Base-by-base conservation (phyloP, 35 echinoderm and acorn worm genomes). In the Stichopus chloronotus region DNA sequence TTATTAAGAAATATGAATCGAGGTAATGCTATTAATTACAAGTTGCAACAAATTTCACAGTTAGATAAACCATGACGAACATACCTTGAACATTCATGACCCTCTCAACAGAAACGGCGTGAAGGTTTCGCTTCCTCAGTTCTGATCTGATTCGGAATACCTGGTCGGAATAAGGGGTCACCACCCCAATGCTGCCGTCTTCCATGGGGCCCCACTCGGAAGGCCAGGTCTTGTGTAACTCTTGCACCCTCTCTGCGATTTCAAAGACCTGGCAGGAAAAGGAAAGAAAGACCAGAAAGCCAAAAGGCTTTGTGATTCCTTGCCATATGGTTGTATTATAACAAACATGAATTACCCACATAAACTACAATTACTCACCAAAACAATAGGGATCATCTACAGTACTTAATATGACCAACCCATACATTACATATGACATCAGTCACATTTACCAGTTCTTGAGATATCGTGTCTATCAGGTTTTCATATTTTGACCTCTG, bases 61-160 rank as follows among this genome's bases (percentile, higher is more conserved):
- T 43, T 43, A 43, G 30, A 43, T 43, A 43, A 43, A 43, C 30
- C 30, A 3, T 43, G 30, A 43, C 30, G 30, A 43, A 43, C 88
- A 69, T 90, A 99, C 97, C 97, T 95, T 99, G 95, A 5, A 96
- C 95, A 90, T 99, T 99, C 93, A 99, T 94, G 4, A 99, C 97
- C 86, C 97, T 95, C 79, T 99, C 97, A 25, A 99, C 97, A 10
- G 94, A 95, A 10, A 99, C 94, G 71, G 52, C 88, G 78, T 78
- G 55, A 53, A 99, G 95, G 13, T 94, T 79, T 16, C 90, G 81
- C 72, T 96, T 99, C n/a, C 97, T 94, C 53, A 99, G 85, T 63
- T 99, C 97, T 59, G 95, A 86, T 68, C 97, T 95, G 94, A 99
- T 99, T 25, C 95, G 88, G 78, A 96, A 99, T 7, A 99, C 97